Evolutionary conservation across 2,888 invertebrate species (phyloP).

Genomic region (Spicauda simplicius): DNA sequence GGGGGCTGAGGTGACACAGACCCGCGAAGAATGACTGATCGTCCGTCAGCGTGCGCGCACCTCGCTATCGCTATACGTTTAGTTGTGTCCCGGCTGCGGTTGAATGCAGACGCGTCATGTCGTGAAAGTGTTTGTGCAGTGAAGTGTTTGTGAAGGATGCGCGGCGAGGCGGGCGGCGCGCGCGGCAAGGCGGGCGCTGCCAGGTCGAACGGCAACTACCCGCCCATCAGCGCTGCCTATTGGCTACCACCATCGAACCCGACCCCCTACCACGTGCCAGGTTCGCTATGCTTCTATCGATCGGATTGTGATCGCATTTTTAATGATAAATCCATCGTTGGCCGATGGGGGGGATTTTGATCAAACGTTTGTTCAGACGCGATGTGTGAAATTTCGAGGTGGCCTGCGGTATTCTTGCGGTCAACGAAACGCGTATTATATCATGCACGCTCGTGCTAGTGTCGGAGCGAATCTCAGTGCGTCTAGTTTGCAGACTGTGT

Average conservation of each 20-base stretch:
- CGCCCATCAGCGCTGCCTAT: slow-evolving; percentile 92
- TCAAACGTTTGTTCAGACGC: slow-evolving; percentile 9
- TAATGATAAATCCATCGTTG: slow-evolving; percentile 17
- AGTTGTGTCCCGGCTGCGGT: slow-evolving; percentile 76
- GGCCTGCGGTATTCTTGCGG: slow-evolving; percentile 21
- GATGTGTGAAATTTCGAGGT: slow-evolving; percentile 12
- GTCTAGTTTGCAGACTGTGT: slow-evolving; percentile 8
- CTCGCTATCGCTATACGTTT: slow-evolving; percentile 56
- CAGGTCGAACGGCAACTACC: slow-evolving; percentile 84
- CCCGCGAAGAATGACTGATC: slow-evolving; percentile 79
- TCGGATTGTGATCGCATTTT: slow-evolving; percentile 16
- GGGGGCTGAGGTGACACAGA: slow-evolving; percentile 59
- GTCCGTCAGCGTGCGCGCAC: slow-evolving; percentile 79
- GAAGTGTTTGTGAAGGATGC: slow-evolving; percentile 75
- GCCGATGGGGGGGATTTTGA: background rate
- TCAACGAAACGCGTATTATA: slow-evolving; percentile 12
- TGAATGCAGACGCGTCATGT: slow-evolving; percentile 77
- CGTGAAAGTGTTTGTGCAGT: slow-evolving; percentile 63
- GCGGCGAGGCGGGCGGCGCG: slow-evolving; percentile 79
- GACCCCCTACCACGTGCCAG: slow-evolving; percentile 93
- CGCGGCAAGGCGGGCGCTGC: slow-evolving; percentile 68
- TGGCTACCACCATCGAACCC: slow-evolving; percentile 93
- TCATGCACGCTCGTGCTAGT: slow-evolving; percentile 2
- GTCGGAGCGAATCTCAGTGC: slow-evolving; percentile 2
- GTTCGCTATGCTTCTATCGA: slow-evolving; percentile 73